Evolutionary conservation across 1,140 invertebrate genomes (phyloP).

Genomic region (Drosophila ambigua): DNA sequence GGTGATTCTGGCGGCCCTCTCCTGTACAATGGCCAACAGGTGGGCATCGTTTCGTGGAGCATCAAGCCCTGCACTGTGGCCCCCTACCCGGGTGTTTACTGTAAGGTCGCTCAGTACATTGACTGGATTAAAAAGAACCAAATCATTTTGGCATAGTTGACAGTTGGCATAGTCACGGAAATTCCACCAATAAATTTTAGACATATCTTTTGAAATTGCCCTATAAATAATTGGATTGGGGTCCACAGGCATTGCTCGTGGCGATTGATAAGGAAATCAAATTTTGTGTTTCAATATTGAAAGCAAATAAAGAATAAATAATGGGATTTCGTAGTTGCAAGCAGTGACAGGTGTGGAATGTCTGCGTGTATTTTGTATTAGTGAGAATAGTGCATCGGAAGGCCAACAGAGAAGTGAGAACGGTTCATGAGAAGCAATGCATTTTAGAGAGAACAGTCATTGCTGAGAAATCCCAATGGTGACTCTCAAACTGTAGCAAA

Average conservation of each 20-base stretch:
- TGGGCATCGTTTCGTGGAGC: constrained; percentile 84
- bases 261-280: constrained; percentile 20
- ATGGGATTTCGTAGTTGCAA: no score
- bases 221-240: constrained; percentile 23
- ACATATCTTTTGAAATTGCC: background rate
- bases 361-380: no score
- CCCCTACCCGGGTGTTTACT: constrained; percentile 84
- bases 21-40: constrained; percentile 65
- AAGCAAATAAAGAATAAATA: background rate
- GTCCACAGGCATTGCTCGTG: background rate
- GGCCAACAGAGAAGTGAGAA: no score
- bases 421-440: no score
- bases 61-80: constrained; percentile 83
- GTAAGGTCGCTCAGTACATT: constrained; percentile 83
- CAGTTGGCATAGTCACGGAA: constrained; percentile 48
- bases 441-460: no score
- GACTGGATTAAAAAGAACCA: constrained; percentile 83
- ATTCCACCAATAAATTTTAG: constrained; percentile 17
- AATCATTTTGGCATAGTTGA: constrained; percentile 60
- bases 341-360: no score
- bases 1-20: constrained; percentile 84
- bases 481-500: no score
- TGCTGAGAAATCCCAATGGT: no score
- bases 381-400: no score
- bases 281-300: constrained; percentile 18